These are phyloP conservation scores for Xestia sexstrigata DNA, from an alignment of 2,888 invertebrate genomes.

Conservation along the genomic window DNA sequence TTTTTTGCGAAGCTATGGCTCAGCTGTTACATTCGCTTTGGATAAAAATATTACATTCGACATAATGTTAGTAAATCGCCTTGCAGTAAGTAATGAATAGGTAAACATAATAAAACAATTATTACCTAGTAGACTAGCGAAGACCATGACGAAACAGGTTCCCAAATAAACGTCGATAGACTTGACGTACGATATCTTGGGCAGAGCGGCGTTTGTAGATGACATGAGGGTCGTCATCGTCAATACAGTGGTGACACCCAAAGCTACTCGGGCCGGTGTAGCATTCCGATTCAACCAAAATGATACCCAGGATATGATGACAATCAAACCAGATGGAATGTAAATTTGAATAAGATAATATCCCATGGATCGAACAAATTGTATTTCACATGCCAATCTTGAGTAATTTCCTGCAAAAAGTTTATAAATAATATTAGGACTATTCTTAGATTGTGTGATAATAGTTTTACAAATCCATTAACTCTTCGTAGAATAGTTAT, in stretches of 20 bases:
- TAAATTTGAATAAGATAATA: constrained; percentile 99
- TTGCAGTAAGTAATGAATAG: constrained; percentile 36
- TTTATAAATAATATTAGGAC: constrained; percentile 42
- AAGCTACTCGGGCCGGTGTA: constrained; percentile 97
- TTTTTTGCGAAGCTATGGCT: constrained; percentile 23
- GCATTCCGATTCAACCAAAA: constrained; percentile 99
- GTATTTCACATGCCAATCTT: constrained; percentile 98
- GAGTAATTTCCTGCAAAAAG: constrained; percentile 97
- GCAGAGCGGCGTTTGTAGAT: constrained; percentile 98
- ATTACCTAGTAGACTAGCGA: constrained; percentile 98
- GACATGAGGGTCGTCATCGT: constrained; percentile 99
- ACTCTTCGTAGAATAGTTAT: not conserved
- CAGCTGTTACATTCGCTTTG: constrained; percentile 52
- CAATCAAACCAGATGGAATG: constrained; percentile 99
- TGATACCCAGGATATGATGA: constrained; percentile 99
- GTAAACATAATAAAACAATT: constrained; percentile 53
- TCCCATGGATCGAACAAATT: constrained; percentile 99
- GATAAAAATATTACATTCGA: constrained; percentile 32
- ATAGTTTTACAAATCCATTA: constrained; percentile 1
- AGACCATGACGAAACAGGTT: constrained; percentile 99
- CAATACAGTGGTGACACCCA: constrained; percentile 98
- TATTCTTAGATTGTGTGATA: constrained; percentile 3
- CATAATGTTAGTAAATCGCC: constrained; percentile 46
- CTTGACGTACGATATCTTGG: constrained; percentile 99
- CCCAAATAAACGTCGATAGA: constrained; percentile 99